Base-by-base conservation (phyloP, 2,113 vertebrate species). In the Aramus guarauna region DNA sequence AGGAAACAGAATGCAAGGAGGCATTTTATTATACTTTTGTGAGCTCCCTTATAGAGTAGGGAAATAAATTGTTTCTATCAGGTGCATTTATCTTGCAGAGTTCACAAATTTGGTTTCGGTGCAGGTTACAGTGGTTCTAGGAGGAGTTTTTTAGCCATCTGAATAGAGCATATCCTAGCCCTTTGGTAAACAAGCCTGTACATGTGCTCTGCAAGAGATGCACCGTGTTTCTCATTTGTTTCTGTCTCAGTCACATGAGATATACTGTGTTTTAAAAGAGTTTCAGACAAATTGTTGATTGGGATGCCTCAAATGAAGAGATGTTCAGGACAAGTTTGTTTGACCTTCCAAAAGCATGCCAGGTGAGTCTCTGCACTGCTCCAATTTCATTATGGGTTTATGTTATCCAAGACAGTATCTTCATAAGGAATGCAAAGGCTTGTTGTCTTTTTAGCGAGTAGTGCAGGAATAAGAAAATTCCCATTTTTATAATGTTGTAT, bases 361-460 rank as follows among this genome's bases (percentile, higher is more conserved):
- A 39, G 34, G 66, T 30, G 17, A 11, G 58, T 69, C 9, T 66
- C 29, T 41, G 68, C 47, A 47, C 72, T 45, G 67, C 59, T 87
- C 56, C 9, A 0, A 3, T n/a, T 75, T 68, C 7, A 0, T 29
- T 12, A 4, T 29, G 50, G 32, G 5, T 63, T 76, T 77, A 6
- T 66, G 23, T n/a, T 36, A 1, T n/a, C 74, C 50, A 6, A 24
- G 47, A 32, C 9, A 39, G 2, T 32, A 32, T 43, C 37, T 68
- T 37, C 34, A 5, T 21, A 53, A 53, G 23, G 60, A 63, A 36
- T 34, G 15, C 9, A 7, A n/a, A 72, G 11, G 19, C 41, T 59
- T 41, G 8, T 23, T 67, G 78, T 69, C 37, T 74, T 9, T 39
- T 79, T 34, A 92, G 45, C 24, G 77, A 58, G 22, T 39, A 11